Evolutionary conservation across 2,113 vertebrate genomes (phyloP).

Genomic region (Odontophorus gujanensis): DNA sequence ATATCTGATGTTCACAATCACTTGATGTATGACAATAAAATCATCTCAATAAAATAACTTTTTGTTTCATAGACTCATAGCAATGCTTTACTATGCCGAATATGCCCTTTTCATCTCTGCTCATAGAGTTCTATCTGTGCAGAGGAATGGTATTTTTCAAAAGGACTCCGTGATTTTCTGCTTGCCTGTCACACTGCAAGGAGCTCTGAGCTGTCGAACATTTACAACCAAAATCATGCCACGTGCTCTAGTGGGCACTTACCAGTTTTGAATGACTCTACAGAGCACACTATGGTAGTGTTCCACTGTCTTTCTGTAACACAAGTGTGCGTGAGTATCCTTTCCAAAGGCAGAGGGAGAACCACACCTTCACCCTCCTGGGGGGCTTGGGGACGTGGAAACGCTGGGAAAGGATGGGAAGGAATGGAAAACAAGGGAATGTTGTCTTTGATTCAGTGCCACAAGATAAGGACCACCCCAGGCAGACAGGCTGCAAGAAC

Average conservation of each 20-base stretch:
- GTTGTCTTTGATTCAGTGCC: background rate
- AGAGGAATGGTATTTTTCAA: background rate
- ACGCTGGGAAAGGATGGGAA: background rate
- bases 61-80: background rate
- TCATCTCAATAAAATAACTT: background rate
- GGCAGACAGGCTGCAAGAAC: constrained; percentile 58
- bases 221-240: background rate
- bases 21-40: background rate
- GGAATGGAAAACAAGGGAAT: background rate
- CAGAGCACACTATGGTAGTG: background rate
- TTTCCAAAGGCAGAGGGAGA: background rate
- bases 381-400: background rate
- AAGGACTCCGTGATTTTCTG: background rate
- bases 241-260: background rate
- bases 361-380: background rate
- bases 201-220: background rate
- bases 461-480: constrained; percentile 8
- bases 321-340: background rate
- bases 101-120: background rate
- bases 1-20: background rate
- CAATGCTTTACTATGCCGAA: background rate
- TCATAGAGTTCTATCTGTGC: background rate
- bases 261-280: background rate
- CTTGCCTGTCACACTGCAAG: background rate
- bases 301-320: background rate